Conservation (phyloP, 2,113 vertebrate genomes). For the Paracanthobrama guichenoti region DNA sequence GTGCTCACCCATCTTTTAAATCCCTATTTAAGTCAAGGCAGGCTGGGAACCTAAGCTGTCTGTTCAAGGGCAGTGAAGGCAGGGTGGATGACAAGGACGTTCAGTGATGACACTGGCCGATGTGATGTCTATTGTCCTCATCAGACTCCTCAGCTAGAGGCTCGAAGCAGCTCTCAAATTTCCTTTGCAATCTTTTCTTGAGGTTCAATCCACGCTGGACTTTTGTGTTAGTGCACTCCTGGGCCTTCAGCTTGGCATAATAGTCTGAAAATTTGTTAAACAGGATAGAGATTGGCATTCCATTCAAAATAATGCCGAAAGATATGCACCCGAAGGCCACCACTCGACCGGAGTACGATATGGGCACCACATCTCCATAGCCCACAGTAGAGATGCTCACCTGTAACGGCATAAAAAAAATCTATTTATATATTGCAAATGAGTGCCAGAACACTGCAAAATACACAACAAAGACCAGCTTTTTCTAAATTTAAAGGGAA, state of each 20-base stretch:
- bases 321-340: slow-evolving; percentile 89
- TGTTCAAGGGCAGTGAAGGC: background rate
- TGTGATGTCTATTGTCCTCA: slow-evolving; percentile 56
- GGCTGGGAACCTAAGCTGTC: background rate
- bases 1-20: slow-evolving; percentile 29
- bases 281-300: slow-evolving; percentile 87
- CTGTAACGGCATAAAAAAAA: slow-evolving; percentile 62
- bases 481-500: background rate
- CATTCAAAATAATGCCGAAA: slow-evolving; percentile 91
- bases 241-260: slow-evolving; percentile 83
- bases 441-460: background rate
- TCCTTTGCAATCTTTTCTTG: slow-evolving; percentile 69
- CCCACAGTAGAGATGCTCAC: slow-evolving; percentile 93
- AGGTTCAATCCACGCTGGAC: slow-evolving; percentile 74
- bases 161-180: slow-evolving; percentile 66
- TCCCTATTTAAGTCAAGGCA: slow-evolving; percentile 7
- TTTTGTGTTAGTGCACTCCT: slow-evolving; percentile 73
- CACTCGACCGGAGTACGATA: slow-evolving; percentile 80
- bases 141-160: slow-evolving; percentile 61
- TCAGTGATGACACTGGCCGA: slow-evolving; percentile 54
- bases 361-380: slow-evolving; percentile 86
- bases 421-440: background rate
- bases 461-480: background rate
- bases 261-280: slow-evolving; percentile 86
- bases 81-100: background rate